Evolutionary conservation across 2,888 invertebrate species (phyloP).

Genomic region (Acanthosepion pharaonis): DNA sequence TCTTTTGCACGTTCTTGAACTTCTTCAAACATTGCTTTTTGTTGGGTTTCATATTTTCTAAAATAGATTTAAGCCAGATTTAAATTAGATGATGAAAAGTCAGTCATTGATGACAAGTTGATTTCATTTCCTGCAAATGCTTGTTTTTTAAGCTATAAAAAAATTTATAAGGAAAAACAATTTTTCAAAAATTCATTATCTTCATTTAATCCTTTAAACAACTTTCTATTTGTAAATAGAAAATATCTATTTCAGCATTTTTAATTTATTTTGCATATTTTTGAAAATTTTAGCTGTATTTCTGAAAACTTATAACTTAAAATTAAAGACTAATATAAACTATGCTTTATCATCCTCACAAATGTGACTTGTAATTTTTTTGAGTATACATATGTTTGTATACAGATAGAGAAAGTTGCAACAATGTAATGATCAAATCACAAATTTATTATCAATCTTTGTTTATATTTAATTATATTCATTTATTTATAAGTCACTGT

Average conservation of each 20-base stretch:
- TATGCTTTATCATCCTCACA: not conserved
- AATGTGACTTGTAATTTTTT: no score
- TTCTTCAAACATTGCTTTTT: slow-evolving; percentile 83
- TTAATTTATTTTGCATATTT: not conserved
- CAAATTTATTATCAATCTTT: no score
- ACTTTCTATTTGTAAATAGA: not conserved
- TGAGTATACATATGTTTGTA: no score
- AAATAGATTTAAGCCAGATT: not conserved
- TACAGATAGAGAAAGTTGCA: no score
- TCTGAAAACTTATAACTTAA: not conserved
- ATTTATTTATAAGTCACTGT: no score
- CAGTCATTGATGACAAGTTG: not conserved
- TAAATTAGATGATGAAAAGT: not conserved
- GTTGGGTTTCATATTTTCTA: slow-evolving; percentile 52
- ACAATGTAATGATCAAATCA: no score
- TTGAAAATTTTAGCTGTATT: not conserved
- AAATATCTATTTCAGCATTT: not conserved
- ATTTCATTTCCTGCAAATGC: not conserved
- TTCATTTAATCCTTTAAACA: not conserved
- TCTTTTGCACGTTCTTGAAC: slow-evolving; percentile 78
- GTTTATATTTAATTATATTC: no score
- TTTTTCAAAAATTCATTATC: no score
- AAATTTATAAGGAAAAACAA: no score
- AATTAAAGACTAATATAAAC: not conserved
- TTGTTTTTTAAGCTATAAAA: no score